Conservation (phyloP, 2,113 vertebrate species). For the Apteryx owenii region DNA sequence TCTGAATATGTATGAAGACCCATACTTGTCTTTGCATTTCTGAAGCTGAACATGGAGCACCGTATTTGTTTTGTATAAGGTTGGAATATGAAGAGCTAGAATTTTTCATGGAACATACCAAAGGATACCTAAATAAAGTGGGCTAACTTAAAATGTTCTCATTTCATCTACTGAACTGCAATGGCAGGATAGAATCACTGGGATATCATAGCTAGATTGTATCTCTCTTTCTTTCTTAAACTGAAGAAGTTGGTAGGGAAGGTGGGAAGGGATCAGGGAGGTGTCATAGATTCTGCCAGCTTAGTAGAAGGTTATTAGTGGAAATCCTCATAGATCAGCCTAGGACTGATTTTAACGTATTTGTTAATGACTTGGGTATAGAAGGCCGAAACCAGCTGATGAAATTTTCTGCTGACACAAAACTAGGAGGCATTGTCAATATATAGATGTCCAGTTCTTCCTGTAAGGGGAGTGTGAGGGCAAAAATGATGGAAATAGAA, state of each 20-base stretch:
- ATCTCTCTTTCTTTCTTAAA: background rate
- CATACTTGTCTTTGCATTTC: background rate
- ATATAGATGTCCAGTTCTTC: background rate
- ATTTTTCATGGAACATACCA: background rate
- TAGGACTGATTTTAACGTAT: constrained; percentile 4
- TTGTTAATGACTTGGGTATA: constrained; percentile 12
- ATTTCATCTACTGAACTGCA: background rate
- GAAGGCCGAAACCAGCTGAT: background rate
- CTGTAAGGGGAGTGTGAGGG: background rate
- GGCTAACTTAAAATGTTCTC: background rate
- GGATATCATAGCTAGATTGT: background rate
- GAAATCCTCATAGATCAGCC: background rate
- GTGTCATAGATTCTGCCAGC: constrained; percentile 50
- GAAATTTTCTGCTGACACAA: constrained; percentile 26
- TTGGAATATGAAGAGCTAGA: background rate
- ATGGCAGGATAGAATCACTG: background rate
- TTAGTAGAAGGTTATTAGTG: constrained; percentile 4
- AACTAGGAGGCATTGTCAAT: background rate
- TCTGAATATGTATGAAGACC: background rate
- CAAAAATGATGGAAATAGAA: background rate
- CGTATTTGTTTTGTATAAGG: background rate
- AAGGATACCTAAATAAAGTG: background rate
- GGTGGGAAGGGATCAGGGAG: background rate
- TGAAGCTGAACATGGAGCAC: background rate
- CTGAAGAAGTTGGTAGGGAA: background rate